Evolutionary conservation across 2,797 vertebrate genomes (phyloP), one percentile per base, ranked within the genome.

Genomic region (Ptychadena robeensis): DNA sequence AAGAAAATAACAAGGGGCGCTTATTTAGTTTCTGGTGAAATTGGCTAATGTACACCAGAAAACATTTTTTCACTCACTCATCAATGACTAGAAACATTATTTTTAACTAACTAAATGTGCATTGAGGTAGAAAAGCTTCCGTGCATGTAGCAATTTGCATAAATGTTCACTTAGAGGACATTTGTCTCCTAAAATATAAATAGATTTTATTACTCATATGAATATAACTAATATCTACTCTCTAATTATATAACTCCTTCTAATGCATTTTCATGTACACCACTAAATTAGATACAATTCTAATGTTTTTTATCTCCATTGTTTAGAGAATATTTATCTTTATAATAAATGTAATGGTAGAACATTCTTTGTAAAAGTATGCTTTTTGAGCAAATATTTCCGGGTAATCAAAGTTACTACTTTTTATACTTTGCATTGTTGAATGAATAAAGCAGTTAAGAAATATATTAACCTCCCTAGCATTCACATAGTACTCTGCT

Each of bases 121-220:
- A 66, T 6, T 65, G 12, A 66, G 64, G 28, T 66, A 32, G 15
- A 15, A 66, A 66, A 9, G 31, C 64, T 32, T 32, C 34, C 34
- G 64, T 34, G 12, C 28, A 66, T 66, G 30, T 8, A 66, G 28
- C 15, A 31, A 18, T 66, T 66, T 66, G 32, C 64, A 66, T 66
- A 66, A 66, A 66, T 32, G 30, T 66, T 66, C 32, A 53, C 44
- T 53, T 53, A 53, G 44, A 53, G 44, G 44, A 53, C 44, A 53
- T 53, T 53, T 53, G 44, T 53, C 44, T 53, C 44, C 6, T 53
- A 5, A 53, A 53, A 53, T 22, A 53, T 53, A 53, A 53, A 53
- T 53, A 53, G 44, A 53, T 18, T 53, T 22, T 53, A 53, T 53
- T 53, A 53, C 15, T 53, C 44, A n/a, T 53, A 53, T 53, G 18